Evolutionary conservation across 2,113 vertebrate species (phyloP).

Genomic region (Hippoglossus stenolepis): DNA sequence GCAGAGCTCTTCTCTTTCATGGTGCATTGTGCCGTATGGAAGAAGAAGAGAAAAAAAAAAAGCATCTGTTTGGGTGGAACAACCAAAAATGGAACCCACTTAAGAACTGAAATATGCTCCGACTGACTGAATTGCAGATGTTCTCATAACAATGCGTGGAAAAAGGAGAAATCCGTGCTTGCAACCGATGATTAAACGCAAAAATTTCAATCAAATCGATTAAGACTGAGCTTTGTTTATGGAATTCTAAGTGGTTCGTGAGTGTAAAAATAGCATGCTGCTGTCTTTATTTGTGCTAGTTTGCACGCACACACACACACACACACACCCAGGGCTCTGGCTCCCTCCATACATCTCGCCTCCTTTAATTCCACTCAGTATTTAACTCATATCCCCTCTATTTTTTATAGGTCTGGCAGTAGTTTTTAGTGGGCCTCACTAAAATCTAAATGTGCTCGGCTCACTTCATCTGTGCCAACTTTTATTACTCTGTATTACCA

Average conservation of each 20-base stretch:
- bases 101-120: conserved; percentile 20
- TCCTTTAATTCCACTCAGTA: conserved; percentile 40
- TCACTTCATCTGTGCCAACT: conserved; percentile 60
- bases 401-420: conserved; percentile 64
- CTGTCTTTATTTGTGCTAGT: conserved; percentile 14
- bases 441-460: conserved; percentile 51
- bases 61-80: conserved; percentile 39
- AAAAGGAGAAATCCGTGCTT: conserved; percentile 6
- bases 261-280: not conserved
- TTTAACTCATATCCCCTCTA: conserved; percentile 45
- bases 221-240: conserved; percentile 32
- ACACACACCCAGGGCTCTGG: conserved; percentile 6
- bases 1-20: conserved; percentile 54
- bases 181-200: conserved; percentile 15
- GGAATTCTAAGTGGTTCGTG: conserved; percentile 23
- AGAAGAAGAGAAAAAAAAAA: conserved; percentile 5
- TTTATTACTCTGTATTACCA: conserved; percentile 59
- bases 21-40: conserved; percentile 23
- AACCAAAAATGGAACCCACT: conserved; percentile 33
- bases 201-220: conserved; percentile 24
- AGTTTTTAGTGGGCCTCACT: conserved; percentile 47
- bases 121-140: conserved; percentile 21
- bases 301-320: conserved; percentile 8
- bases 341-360: conserved; percentile 9
- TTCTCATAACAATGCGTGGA: conserved; percentile 20